Evolutionary conservation across 2,113 vertebrate genomes (phyloP), one percentile per base, ranked within the genome.

Genomic region (Xenus cinereus): DNA sequence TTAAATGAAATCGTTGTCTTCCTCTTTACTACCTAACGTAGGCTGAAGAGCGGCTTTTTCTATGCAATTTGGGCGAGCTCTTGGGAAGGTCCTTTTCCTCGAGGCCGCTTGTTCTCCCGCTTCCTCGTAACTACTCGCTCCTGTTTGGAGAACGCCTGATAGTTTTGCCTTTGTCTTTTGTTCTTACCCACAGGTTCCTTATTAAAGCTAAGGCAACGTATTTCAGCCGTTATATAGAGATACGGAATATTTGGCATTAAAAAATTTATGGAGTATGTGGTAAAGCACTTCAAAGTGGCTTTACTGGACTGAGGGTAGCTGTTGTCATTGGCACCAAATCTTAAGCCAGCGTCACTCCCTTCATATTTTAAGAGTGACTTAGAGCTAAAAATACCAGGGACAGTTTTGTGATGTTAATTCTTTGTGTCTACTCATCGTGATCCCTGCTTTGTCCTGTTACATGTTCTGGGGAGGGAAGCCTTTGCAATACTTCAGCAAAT

Each of bases 211-310:
- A 96, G 41, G 48, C 68, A 94, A 57, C 27, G 14, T 73, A 71
- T 89, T 87, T 91, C 33, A 90, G 57, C 43, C 32, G 9, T 86
- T 95, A 94, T 84, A 80, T 91, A 92, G 92, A 43, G 7, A 69
- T 86, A 69, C 75, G 68, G 76, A 77, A 59, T 91, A 87, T 79
- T 81, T 87, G 48, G 15, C 73, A 78, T 51, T 48, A 46, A 84
- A 90, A 91, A 89, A 64, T 10, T 20, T 28, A 30, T 51, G 45
- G 56, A 72, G 6, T 87, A 23, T 51, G 10, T 88, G 15, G 41
- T 86, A 8, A 82, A 79, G n/a, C 87, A n/a, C 69, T 79, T 95
- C 68, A n/a, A 9, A 90, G 39, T 89, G 54, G 11, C 32, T 73
- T 67, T 95, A 64, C 46, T 87, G 76, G 51, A 73, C 89, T 78